These are phyloP conservation scores for Mus spretus DNA, from an alignment of 2,797 vertebrate genomes.

Conservation along the genomic window DNA sequence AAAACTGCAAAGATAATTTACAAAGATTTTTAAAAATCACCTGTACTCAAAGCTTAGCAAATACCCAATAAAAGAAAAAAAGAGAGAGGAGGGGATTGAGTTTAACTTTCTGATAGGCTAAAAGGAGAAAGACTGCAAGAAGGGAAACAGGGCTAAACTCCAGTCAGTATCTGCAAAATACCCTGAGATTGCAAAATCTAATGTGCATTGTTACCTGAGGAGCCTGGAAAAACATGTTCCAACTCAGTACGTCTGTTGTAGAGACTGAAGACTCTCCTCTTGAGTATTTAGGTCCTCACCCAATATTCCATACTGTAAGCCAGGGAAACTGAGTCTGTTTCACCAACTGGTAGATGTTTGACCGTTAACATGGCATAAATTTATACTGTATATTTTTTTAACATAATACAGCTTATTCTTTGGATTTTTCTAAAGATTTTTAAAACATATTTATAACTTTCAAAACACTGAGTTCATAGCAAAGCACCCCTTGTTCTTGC, in stretches of 20 bases:
- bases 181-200: neutral
- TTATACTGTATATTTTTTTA: neutral
- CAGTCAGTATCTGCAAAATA: neutral
- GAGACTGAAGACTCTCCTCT: neutral
- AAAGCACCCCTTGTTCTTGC: neutral
- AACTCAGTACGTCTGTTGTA: neutral
- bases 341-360: neutral
- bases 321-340: neutral
- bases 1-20: slow-evolving; percentile 40
- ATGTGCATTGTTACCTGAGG: neutral
- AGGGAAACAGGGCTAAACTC: neutral
- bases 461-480: neutral
- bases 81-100: neutral
- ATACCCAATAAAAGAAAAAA: neutral
- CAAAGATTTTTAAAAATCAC: slow-evolving; percentile 22
- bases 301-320: neutral
- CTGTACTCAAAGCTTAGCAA: slow-evolving; percentile 4
- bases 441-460: neutral
- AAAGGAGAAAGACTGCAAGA: neutral
- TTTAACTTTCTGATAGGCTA: slow-evolving; percentile 31
- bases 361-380: neutral
- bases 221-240: slow-evolving; percentile 2
- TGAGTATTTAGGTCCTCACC: neutral
- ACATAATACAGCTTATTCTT: neutral
- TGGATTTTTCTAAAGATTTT: neutral